phyloP scores from a whole-genome alignment of 2,113 vertebrate species.

The Myrmecobius fasciatus region DNA sequence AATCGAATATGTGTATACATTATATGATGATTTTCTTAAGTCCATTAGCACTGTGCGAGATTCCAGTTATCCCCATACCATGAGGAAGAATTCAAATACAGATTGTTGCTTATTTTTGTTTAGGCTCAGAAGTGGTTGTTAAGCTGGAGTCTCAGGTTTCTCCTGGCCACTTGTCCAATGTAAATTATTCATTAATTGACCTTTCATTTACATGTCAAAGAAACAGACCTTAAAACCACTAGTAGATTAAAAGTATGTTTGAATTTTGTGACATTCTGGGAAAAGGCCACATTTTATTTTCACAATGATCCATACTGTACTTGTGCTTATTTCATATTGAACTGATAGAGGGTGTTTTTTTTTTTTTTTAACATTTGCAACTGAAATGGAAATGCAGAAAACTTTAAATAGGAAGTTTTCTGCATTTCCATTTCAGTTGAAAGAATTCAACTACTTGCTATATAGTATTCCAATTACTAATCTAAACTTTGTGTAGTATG shows the following conservation, averaged over 20 bases:
- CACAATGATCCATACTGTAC: neutral
- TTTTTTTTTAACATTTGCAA: neutral
- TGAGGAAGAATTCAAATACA: neutral
- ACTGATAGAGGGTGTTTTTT: neutral
- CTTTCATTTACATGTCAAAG: neutral
- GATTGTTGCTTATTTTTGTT: neutral
- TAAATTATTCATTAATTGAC: neutral
- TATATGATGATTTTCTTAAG: neutral
- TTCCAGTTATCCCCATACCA: neutral
- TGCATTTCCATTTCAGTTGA: no score
- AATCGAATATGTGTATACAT: no score
- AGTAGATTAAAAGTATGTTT: neutral
- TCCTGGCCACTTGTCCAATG: neutral
- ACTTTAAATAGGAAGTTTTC: no score
- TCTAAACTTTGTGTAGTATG: neutral
- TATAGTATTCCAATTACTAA: neutral
- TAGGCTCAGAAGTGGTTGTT: neutral
- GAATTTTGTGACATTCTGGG: neutral
- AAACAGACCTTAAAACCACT: neutral
- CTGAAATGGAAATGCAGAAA: neutral
- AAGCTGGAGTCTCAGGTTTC: neutral
- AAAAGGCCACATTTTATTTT: neutral
- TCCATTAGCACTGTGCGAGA: neutral
- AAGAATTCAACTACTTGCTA: no score
- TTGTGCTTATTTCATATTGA: neutral